A percentile compares a stretch with the other conserved stretches of the same genome.
These are phyloP conservation scores for Tor tambroides DNA, from an alignment of 2,113 vertebrate genomes.

Conservation along the genomic window DNA sequence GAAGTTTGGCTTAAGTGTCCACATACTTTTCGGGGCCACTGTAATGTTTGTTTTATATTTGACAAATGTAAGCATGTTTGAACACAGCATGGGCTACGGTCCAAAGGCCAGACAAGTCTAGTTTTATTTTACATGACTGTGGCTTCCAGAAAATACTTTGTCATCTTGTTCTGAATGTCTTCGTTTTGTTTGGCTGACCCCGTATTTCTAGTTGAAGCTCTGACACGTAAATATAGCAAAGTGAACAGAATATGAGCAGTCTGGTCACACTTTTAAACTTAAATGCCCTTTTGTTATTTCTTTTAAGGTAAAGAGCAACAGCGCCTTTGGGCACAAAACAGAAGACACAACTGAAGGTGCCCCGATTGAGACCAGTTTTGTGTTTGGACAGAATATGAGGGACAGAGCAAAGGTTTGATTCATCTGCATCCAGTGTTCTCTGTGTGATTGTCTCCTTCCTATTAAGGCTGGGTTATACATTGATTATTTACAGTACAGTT, in stretches of 20 bases:
- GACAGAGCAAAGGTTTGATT: constrained; percentile 82
- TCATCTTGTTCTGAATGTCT: constrained; percentile 3
- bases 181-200: background rate
- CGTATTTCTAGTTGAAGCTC: background rate
- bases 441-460: background rate
- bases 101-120: background rate
- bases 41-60: background rate
- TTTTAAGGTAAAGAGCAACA: constrained; percentile 51
- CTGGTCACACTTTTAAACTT: background rate
- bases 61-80: background rate
- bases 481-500: background rate
- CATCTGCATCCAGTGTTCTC: background rate
- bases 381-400: constrained; percentile 84
- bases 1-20: background rate
- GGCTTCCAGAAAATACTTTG: background rate
- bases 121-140: background rate
- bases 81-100: background rate
- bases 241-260: background rate
- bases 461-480: background rate
- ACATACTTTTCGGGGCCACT: background rate
- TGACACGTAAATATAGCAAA: background rate
- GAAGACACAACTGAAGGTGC: constrained; percentile 69
- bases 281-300: background rate
- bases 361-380: constrained; percentile 73
- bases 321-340: constrained; percentile 54